phyloP scores from a whole-genome alignment of 1,140 invertebrate genomes.

The Tetramorium simillimum region DNA sequence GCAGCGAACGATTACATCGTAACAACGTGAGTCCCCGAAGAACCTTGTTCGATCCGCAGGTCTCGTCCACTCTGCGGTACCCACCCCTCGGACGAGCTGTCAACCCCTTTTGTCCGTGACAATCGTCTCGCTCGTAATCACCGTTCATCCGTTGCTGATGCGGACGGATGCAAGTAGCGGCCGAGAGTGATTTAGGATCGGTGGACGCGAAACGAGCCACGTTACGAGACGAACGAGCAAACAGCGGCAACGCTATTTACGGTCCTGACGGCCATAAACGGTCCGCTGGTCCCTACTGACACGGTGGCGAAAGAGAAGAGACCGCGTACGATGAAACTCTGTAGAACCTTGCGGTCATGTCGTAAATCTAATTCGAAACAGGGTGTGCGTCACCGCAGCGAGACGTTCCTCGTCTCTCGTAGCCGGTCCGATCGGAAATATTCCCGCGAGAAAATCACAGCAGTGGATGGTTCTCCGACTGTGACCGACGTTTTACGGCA shows the following conservation, averaged over 20 bases:
- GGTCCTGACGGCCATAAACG: constrained; percentile 55
- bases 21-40: constrained; percentile 10
- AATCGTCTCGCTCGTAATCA: constrained; percentile 64
- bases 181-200: constrained; percentile 62
- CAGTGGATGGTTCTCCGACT: background rate
- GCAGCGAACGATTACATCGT: constrained; percentile 33
- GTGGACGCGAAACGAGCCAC: constrained; percentile 55
- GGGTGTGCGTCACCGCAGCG: background rate
- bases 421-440: constrained; percentile 10
- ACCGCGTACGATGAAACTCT: background rate
- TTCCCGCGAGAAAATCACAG: constrained; percentile 1
- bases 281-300: constrained; percentile 37
- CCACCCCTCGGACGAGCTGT: constrained; percentile 1
- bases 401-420: background rate
- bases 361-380: constrained; percentile 51
- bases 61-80: background rate
- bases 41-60: background rate
- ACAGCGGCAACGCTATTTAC: constrained; percentile 55
- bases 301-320: background rate
- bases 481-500: constrained; percentile 21
- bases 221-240: constrained; percentile 54
- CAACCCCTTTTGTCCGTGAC: constrained; percentile 55
- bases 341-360: constrained; percentile 6
- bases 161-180: constrained; percentile 31
- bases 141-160: constrained; percentile 23